These are phyloP conservation scores for Coptodon bakossiorum DNA, from an alignment of 2,113 vertebrate genomes.

Conservation along the genomic window DNA sequence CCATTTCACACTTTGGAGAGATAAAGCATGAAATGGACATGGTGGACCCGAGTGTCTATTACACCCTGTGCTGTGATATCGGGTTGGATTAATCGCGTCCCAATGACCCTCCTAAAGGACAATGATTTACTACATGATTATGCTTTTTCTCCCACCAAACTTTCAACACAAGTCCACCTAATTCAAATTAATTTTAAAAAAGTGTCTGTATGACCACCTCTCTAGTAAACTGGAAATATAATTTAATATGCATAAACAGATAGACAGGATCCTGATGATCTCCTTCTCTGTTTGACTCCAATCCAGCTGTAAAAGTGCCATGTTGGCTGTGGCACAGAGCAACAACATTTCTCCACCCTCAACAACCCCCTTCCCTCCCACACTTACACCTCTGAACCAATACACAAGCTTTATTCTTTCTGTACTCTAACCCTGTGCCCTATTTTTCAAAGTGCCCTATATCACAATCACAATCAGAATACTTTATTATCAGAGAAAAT, in stretches of 20 bases:
- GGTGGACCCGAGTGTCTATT: neutral
- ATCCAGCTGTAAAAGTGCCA: neutral
- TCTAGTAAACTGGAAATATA: neutral
- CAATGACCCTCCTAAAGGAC: neutral
- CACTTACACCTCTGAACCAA: neutral
- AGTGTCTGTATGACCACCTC: neutral
- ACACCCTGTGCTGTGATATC: neutral
- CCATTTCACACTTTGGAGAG: neutral
- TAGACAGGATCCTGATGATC: neutral
- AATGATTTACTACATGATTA: neutral
- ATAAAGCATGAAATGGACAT: neutral
- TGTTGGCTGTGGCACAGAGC: constrained; percentile 19
- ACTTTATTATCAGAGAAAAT: neutral
- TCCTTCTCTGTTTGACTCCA: neutral
- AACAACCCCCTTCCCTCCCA: neutral
- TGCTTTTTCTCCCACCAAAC: neutral
- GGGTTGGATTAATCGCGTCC: neutral
- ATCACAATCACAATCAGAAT: neutral
- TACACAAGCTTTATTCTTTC: neutral
- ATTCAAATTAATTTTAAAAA: neutral
- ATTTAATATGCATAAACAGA: neutral
- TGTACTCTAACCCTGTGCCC: neutral
- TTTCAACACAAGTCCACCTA: neutral
- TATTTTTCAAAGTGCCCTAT: neutral
- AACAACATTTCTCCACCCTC: neutral